Base-by-base conservation (phyloP, 2,888 invertebrate species). In the Nemotelus nigrinus region DNA sequence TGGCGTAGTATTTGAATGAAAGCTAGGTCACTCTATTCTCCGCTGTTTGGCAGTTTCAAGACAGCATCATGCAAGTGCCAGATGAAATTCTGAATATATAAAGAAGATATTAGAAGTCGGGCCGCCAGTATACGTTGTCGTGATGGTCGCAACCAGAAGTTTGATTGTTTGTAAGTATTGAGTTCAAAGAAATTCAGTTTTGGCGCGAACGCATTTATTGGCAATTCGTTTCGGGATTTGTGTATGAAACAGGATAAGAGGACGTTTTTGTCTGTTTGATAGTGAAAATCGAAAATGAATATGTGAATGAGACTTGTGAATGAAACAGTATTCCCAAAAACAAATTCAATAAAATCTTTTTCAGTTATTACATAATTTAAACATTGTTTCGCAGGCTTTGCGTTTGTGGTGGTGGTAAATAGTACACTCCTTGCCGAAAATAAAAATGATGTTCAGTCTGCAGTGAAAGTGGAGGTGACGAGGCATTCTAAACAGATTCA, bases 101-200 rank as follows among this genome's bases (percentile, higher is more conserved):
- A 55, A 70, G 41, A 55, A 70, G 70, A 70, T 43, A 70, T 25
- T n/a, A 10, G 55, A 55, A 70, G 55, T n/a, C 43, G 43, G 10
- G 55, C 5, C 10, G 7, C 43, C 55, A 70, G 70, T 70, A 70
- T 70, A 25, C 25, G 25, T 55, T 7, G n/a, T 43, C 39, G 55
- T n/a, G 70, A 70, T 70, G 70, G 39, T 70, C 55, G n/a, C 43
- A 39, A 50, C 50, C 53, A 70, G 70, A 70, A 55, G 53, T 70
- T 55, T 70, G 41, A n/a, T 70, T 55, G 39, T 70, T 10, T 55
- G 70, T 70, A 70, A 70, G 70, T 70, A 70, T 55, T 41, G 8
- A 8, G 6, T 50, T 50, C 6, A 7, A 50, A 8, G 8, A 50
- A 8, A 50, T 5, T 43, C 41, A 60, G 41, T 60, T 60, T 60